phyloP scores from a whole-genome alignment of 2,113 vertebrate genomes.

The Brachyhypopomus gauderio region DNA sequence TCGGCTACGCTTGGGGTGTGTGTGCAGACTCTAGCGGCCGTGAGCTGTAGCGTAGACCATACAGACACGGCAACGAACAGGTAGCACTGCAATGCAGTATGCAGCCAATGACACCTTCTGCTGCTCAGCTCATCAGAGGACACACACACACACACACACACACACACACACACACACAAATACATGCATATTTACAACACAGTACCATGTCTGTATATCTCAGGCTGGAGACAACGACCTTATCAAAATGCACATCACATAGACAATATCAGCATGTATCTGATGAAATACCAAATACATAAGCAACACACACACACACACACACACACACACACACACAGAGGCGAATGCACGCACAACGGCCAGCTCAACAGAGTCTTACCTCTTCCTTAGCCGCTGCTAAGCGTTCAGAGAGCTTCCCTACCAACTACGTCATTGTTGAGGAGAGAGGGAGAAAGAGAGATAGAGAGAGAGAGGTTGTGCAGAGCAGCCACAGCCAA shows the following conservation, averaged over 20 bases:
- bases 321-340: slow-evolving; percentile 35
- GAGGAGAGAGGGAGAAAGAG: slow-evolving; percentile 56
- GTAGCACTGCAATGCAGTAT: slow-evolving; percentile 45
- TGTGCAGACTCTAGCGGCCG: neutral
- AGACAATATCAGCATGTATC: slow-evolving; percentile 47
- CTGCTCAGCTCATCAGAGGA: too few relatives aligned
- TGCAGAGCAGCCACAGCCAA: slow-evolving; percentile 58
- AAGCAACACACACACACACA: slow-evolving; percentile 36
- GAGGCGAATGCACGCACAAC: slow-evolving; percentile 34
- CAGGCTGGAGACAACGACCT: neutral
- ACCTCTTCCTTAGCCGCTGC: slow-evolving; percentile 73
- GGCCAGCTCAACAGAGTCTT: slow-evolving; percentile 65
- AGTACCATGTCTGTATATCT: neutral
- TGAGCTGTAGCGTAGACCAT: neutral
- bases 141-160: neutral
- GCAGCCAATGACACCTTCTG: neutral
- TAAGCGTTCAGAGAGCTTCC: slow-evolving; percentile 73
- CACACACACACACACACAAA: neutral
- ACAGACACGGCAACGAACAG: neutral
- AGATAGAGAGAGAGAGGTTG: slow-evolving; percentile 62
- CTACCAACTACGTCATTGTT: slow-evolving; percentile 74
- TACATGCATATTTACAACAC: neutral
- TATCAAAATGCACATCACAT: neutral
- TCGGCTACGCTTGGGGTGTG: neutral
- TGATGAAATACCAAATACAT: slow-evolving; percentile 30